Base-by-base conservation (phyloP, 2,888 invertebrate species). In the Eucera pruinosa region DNA sequence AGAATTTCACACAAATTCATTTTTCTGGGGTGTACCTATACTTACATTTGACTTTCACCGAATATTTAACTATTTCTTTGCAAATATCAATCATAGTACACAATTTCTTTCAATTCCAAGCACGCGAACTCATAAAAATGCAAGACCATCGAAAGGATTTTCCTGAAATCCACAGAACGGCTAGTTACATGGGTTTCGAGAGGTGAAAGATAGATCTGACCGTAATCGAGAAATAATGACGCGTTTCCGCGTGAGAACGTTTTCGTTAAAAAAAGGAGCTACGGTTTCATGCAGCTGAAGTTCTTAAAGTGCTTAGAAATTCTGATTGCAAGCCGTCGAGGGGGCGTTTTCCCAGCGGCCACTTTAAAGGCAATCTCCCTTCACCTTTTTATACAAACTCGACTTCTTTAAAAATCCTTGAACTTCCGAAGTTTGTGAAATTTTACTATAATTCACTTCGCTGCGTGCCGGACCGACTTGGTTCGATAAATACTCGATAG, bases 401-500 rank as follows among this genome's bases (percentile, higher is more conserved):
- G 18, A 33, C 48, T 48, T 30, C 25, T 57, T 30, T 36, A 66
- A 36, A 66, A 67, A 48, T 57, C 71, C 43, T 45, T 52, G 58
- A 71, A 71, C 68, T 68, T 43, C n/a, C 9, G 52, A 69, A 72
- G 30, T 70, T 69, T 25, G 20, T 5, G 13, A 43, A 50, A 72
- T 72, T 69, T 72, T n/a, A 15, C 70, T 23, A 7, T 43, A 33
- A 52, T 45, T 52, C 36, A 27, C 50, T 7, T 4, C 18, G 20
- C 13, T n/a, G n/a, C 20, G 30, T 11, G 33, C 0, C 15, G 27
- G 11, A 7, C 18, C 39, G 20, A 36, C 61, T 20, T 15, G 27
- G 50, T 70, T 69, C 72, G 70, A 60, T 72, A 69, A 72, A 69
- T 54, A 60, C 72, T 52, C 52, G 58, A 72, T 70, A 52, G 69